phyloP scores from a whole-genome alignment of 2,797 vertebrate genomes.

The Anguilla megastoma region DNA sequence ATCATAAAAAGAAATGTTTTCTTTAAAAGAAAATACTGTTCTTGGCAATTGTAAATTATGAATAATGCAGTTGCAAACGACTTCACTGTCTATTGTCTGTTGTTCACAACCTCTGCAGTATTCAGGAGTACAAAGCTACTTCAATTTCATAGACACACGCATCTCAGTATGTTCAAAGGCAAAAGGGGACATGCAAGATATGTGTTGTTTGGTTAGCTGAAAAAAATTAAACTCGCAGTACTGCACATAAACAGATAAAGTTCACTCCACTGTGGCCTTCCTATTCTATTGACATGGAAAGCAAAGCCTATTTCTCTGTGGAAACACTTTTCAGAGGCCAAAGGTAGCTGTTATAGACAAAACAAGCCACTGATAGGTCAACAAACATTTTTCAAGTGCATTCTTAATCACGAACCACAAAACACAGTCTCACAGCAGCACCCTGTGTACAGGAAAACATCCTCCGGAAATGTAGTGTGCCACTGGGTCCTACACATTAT shows the following conservation, averaged over 20 bases:
- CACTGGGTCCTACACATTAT: neutral
- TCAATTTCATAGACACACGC: neutral
- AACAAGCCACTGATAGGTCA: neutral
- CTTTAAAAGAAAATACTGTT: neutral
- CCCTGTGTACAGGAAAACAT: neutral
- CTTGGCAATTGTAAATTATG: neutral
- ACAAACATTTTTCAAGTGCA: neutral
- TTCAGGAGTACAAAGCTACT: neutral
- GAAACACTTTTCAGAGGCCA: neutral
- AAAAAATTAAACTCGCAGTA: neutral
- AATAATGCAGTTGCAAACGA: neutral
- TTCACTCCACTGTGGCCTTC: neutral
- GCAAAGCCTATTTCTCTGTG: neutral
- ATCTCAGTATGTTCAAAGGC: neutral
- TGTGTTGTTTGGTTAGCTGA: neutral
- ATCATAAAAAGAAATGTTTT: neutral
- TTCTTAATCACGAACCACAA: neutral
- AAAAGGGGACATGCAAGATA: neutral
- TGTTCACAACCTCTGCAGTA: neutral
- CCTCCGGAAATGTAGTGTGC: neutral
- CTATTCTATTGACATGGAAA: neutral
- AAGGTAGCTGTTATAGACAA: neutral
- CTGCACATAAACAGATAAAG: neutral
- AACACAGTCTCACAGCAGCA: neutral
- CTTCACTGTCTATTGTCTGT: constrained; percentile 15